These are phyloP conservation scores for Australoheros scitulus DNA, from an alignment of 2,113 vertebrate genomes.

Conservation along the genomic window DNA sequence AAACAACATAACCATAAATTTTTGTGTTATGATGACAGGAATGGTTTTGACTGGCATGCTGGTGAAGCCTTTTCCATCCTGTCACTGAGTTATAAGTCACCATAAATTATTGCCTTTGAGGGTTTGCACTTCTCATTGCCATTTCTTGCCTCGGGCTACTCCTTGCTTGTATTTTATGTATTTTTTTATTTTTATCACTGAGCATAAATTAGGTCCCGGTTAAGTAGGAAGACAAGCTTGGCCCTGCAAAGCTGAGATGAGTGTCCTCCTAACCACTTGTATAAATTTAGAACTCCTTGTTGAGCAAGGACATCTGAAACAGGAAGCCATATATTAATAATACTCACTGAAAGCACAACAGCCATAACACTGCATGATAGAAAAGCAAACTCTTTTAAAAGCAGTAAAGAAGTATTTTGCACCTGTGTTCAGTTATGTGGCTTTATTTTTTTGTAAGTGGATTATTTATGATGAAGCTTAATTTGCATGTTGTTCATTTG, in stretches of 20 bases:
- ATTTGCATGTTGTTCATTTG: constrained; percentile 54
- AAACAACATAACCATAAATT: not conserved
- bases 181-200: constrained; percentile 55
- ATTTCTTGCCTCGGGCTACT: constrained; percentile 51
- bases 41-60: constrained; percentile 42
- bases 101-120: constrained; percentile 45
- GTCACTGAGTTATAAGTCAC: constrained; percentile 58
- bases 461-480: constrained; percentile 56
- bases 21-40: constrained; percentile 14
- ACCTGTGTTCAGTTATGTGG: constrained; percentile 49
- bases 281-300: constrained; percentile 64
- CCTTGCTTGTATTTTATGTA: constrained; percentile 70
- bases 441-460: constrained; percentile 5
- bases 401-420: constrained; percentile 46
- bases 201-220: constrained; percentile 66
- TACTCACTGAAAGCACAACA: constrained; percentile 41
- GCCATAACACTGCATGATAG: constrained; percentile 14
- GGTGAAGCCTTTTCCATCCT: constrained; percentile 5
- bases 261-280: constrained; percentile 54
- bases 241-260: constrained; percentile 46
- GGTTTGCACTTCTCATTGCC: constrained; percentile 54
- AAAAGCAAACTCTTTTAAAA: constrained; percentile 37
- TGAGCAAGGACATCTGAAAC: constrained; percentile 61
- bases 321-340: constrained; percentile 64
- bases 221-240: constrained; percentile 40